These are phyloP conservation scores for Ochropleura plecta DNA, from an alignment of 2,888 invertebrate species.

Conservation along the genomic window DNA sequence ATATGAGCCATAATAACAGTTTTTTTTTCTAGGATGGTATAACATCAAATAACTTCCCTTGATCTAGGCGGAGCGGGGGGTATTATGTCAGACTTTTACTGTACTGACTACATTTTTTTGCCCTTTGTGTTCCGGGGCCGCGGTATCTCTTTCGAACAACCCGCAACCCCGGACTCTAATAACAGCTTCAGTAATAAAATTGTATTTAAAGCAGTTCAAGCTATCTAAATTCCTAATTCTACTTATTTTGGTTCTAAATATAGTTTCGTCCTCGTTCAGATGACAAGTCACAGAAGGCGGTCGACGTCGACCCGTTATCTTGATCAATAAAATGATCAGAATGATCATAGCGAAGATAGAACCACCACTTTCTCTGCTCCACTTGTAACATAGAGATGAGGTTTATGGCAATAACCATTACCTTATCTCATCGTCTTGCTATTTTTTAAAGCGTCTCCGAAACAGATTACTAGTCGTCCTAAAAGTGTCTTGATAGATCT, in stretches of 20 bases:
- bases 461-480: constrained; percentile 23
- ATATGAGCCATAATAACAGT: too few relatives aligned
- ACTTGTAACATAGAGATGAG: constrained; percentile 3
- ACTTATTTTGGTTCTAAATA: constrained; percentile 23
- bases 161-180: too few relatives aligned
- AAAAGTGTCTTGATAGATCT: constrained; percentile 1
- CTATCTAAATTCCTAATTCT: constrained; percentile 43
- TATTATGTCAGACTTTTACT: too few relatives aligned
- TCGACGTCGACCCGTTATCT: constrained; percentile 22
- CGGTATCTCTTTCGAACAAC: too few relatives aligned
- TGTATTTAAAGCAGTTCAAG: constrained; percentile 25
- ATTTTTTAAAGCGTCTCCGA: constrained; percentile 9
- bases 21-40: too few relatives aligned
- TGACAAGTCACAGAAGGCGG: constrained; percentile 22
- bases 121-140: too few relatives aligned
- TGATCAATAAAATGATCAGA: constrained; percentile 42
- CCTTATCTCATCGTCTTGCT: constrained; percentile 12
- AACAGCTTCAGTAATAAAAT: neutral
- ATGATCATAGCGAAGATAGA: constrained; percentile 24
- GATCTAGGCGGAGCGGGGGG: too few relatives aligned
- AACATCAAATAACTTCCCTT: too few relatives aligned
- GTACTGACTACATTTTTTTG: too few relatives aligned
- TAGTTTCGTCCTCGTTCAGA: constrained; percentile 44
- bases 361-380: constrained; percentile 44
- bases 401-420: constrained; percentile 4